phyloP scores from a whole-genome alignment of 2,113 vertebrate genomes.

The Gnathonemus echidnorhynchus region DNA sequence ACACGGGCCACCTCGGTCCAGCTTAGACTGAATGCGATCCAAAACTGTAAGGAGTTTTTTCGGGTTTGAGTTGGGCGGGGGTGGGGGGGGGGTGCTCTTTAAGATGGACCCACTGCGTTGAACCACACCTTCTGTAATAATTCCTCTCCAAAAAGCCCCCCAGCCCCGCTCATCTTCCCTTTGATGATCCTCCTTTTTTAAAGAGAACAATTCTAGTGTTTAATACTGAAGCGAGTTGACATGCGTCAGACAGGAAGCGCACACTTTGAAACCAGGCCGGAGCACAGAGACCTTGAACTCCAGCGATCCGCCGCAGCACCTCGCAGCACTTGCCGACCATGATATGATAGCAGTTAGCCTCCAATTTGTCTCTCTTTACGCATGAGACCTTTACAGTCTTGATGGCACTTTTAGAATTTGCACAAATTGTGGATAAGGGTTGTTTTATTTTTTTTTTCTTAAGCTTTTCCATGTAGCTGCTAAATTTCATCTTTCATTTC shows the following conservation, averaged over 20 bases:
- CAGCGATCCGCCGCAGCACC: neutral
- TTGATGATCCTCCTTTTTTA: conserved; percentile 17
- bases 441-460: conserved; percentile 15
- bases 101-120: neutral
- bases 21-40: neutral
- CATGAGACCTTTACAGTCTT: conserved; percentile 6
- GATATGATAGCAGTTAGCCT: neutral
- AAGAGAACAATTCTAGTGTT: conserved; percentile 18
- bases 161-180: conserved; percentile 30
- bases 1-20: neutral
- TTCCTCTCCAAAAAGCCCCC: neutral
- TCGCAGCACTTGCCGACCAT: neutral
- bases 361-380: neutral
- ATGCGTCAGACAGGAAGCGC: neutral
- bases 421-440: conserved; percentile 15
- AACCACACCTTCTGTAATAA: neutral
- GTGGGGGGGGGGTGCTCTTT: neutral
- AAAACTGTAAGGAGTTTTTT: neutral
- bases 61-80: neutral
- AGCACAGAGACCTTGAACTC: neutral
- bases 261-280: neutral
- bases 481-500: conserved; percentile 20
- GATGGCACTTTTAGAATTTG: conserved; percentile 17
- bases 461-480: conserved; percentile 27
- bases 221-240: neutral